Base-by-base conservation (phyloP, 2,888 invertebrate species). In the Hipparchia semele region DNA sequence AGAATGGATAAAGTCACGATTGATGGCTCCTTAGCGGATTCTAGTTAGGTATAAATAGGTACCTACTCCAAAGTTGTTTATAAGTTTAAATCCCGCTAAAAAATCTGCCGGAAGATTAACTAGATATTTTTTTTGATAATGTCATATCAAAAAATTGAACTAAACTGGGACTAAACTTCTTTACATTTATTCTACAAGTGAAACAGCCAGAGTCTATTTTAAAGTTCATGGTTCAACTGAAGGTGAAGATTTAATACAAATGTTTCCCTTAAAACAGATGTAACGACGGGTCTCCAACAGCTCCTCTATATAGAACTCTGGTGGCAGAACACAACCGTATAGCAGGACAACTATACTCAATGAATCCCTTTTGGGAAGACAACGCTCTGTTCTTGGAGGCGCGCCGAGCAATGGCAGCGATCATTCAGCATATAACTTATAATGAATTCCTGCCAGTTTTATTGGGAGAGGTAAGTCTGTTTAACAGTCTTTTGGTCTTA, bases 361-460 rank as follows among this genome's bases (percentile, higher is more conserved):
- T 97, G 72, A 98, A 98, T 83, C 94, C 96, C 0, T 96, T 96
- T 81, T 98, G 98, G 98, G 95, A 96, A 74, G 97, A 97, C 82
- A 95, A 96, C 58, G 95, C 95, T 0, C 84, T 98, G 13, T 98
- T 97, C 86, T 90, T 96, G 78, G 98, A 98, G 86, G 94, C 97
- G 3, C 94, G 96, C 68, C 94, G 97, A 65, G 96, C 97, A 10
- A 94, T 98, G 10, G 95, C 96, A 0, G 97, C 97, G 0, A 95
- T 97, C 85, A 95, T 98, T 59, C 98, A 98, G 78, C 98, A 98
- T 81, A 96, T 98, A 72, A 98, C 98, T 0, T 96, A 96, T 85
- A 97, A 96, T 81, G 98, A 98, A 86, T 98, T 97, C 88, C 89
- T 98, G 73, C 97, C 97, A 0, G 96, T 96, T 70, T 94, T 98